These are phyloP conservation scores for Beroe ovata DNA, from an alignment of 37 sponge, comb jelly and placozoan genomes.

Conservation along the genomic window DNA sequence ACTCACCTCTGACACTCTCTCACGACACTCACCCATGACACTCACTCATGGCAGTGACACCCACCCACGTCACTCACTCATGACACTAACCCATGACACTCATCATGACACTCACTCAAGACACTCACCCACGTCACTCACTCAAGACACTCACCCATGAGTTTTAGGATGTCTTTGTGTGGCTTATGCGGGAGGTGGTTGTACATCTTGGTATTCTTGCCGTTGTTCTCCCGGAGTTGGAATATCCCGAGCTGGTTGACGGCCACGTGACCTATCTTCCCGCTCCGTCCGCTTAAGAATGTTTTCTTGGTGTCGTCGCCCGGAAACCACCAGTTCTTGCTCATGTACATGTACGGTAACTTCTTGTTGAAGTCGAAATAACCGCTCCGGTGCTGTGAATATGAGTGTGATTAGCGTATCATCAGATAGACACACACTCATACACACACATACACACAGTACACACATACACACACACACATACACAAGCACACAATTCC, in stretches of 20 bases:
- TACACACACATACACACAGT: too few relatives aligned
- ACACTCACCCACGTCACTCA: neutral
- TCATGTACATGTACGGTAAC: constrained; percentile 63
- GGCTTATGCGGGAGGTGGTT: constrained; percentile 49
- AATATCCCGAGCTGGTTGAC: constrained; percentile 61
- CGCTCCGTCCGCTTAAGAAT: constrained; percentile 37
- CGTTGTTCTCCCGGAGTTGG: constrained; percentile 60
- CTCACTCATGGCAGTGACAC: too few relatives aligned
- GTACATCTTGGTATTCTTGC: constrained; percentile 32
- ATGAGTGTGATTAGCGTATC: too few relatives aligned
- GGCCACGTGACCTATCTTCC: constrained; percentile 53
- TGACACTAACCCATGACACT: too few relatives aligned
- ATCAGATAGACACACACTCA: too few relatives aligned
- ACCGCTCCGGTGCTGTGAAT: constrained; percentile 60
- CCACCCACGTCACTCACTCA: neutral
- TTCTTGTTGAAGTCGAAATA: constrained; percentile 47
- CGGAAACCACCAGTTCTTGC: constrained; percentile 60
- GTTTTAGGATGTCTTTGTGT: constrained; percentile 25
- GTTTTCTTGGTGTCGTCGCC: constrained; percentile 34
- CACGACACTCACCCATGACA: too few relatives aligned
- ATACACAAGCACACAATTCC: too few relatives aligned
- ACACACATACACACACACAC: too few relatives aligned
- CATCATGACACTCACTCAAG: too few relatives aligned
- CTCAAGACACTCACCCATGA: constrained; percentile 19
- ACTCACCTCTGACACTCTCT: too few relatives aligned